Evolutionary conservation across 2,113 vertebrate species (phyloP), one percentile per base, ranked within the genome.

Genomic region (Sturnus vulgaris): DNA sequence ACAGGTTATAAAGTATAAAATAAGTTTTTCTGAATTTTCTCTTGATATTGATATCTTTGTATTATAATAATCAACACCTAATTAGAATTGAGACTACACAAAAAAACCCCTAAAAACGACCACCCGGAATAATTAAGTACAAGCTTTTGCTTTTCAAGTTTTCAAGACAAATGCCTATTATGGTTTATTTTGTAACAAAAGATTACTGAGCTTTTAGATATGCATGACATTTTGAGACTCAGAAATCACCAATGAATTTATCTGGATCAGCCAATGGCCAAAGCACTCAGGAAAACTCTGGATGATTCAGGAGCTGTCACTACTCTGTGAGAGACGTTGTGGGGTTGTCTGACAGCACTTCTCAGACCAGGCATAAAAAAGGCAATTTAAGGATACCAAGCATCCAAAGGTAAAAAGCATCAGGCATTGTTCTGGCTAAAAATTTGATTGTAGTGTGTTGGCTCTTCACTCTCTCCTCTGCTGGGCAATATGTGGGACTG

Each of bases 261-360:
- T 11, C 9, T 77, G 59, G 47, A 18, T 6, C 18, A 73, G 17
- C 2, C 25, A 46, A 1, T 25, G 18, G 21, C 44, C 60, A 75
- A 55, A 80, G 27, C 1, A 15, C 7, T 77, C 3, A 1, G 37
- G 60, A 64, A n/a, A 44, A 42, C 30, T 55, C 33, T 23, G 33
- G 9, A 31, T 52, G 33, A 70, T 27, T 17, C 3, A 4, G 20
- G 20, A 88, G 20, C 31, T 57, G 42, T 10, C 63, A 25, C 2
- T 10, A 8, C 8, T 24, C 10, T 8, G 1, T 1, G 20, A 37
- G 7, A 24, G 47, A 23, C 2, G 0, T 11, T 1, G 1, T n/a
- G n/a, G 19, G 18, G 27, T 3, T 1, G 0, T 12, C 21, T 82
- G 82, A 27, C 27, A 85, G 9, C 13, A 18, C 7, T 37, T 73